Base-by-base conservation (phyloP, 2,888 invertebrate species). In the Tanytarsus gracilentus region DNA sequence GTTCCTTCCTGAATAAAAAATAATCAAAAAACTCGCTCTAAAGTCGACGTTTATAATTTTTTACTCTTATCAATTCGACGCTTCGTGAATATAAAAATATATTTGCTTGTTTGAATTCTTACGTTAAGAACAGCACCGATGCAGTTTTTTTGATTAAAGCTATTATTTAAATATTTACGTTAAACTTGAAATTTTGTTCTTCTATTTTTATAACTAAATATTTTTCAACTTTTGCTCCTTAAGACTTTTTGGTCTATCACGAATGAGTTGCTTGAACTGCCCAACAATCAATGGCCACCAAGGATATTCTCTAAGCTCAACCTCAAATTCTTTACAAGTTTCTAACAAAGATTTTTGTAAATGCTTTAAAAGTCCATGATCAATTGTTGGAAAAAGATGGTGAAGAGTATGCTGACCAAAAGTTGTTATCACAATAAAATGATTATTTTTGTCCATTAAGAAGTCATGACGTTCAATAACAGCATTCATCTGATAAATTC, bases 331-430 rank as follows among this genome's bases (percentile, higher is more conserved):
- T 3, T 69, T 67, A n/a, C 73, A 62, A 0, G 73, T 73, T 63
- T 73, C 63, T 39, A 70, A 71, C 0, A 74, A 66, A 9, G 78
- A 77, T 0, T 84, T 81, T 68, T 84, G 80, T 3, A 89, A 73
- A 53, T 82, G 77, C 7, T 79, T 78, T 11, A 91, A 71, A 61
- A 84, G 79, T 0, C 81, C 82, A 66, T 90, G 89, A 69, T 90
- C 90, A 29, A 91, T 66, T 0, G 88, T 85, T 0, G 90, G 90
- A 66, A 90, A 84, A 18, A 90, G 74, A 71, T 91, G 91, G 70
- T 91, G 90, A 2, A 90, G 73, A 0, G 79, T 77, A 68, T 91
- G 91, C 62, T 86, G 83, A 0, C 90, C 90, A 66, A 88, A 90
- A 62, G 82, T 78, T 0, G 85, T 84, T 59, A 89, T 69, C 1